phyloP scores from a whole-genome alignment of 2,797 vertebrate genomes.

The Anas capensis region DNA sequence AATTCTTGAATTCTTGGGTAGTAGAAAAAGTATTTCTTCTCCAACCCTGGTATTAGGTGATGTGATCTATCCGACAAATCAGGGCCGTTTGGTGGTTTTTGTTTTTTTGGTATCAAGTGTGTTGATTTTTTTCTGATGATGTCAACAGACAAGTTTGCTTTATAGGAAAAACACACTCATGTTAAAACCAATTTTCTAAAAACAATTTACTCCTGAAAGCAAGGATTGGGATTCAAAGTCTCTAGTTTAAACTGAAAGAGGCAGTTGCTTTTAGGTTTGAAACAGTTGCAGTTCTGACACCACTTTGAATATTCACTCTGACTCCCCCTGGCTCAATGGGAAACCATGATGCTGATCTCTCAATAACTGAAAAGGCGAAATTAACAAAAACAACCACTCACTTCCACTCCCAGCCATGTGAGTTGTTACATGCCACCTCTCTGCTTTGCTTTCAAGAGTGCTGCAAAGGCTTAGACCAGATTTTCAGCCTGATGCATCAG shows the following conservation, averaged over 20 bases:
- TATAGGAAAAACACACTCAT: not conserved
- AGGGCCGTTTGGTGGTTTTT: not conserved
- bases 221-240: not conserved
- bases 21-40: constrained; percentile 26
- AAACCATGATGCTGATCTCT: not conserved
- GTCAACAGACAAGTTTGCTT: not conserved
- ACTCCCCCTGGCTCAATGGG: not conserved
- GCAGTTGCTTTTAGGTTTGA: not conserved
- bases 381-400: not conserved
- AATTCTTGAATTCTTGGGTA: constrained; percentile 75
- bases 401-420: not conserved
- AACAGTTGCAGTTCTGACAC: not conserved
- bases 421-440: not conserved
- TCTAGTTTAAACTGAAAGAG: constrained; percentile 56
- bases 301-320: not conserved
- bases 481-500: not conserved
- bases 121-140: constrained; percentile 3
- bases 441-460: not conserved
- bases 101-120: not conserved
- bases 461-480: not conserved
- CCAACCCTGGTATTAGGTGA: not conserved
- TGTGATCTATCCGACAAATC: not conserved
- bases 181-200: constrained; percentile 65
- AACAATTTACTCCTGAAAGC: constrained; percentile 41
- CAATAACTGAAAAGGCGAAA: constrained; percentile 8